phyloP scores from a whole-genome alignment of 2,797 vertebrate species.

The Phrynocephalus guinanensis region DNA sequence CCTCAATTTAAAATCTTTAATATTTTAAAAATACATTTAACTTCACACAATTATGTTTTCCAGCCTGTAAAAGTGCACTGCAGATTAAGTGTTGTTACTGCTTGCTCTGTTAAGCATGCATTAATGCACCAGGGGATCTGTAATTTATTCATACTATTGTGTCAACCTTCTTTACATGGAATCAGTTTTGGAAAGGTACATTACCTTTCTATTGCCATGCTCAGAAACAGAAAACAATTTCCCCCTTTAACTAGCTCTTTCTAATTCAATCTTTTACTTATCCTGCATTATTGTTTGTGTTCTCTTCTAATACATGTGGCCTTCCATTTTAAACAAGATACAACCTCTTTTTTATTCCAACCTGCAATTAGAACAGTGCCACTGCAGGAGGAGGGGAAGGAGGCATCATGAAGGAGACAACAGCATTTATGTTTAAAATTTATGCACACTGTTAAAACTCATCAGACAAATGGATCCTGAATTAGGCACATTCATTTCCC shows the following conservation, averaged over 20 bases:
- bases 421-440: slow-evolving; percentile 9
- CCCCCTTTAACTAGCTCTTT: slow-evolving; percentile 22
- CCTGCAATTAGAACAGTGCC: not conserved
- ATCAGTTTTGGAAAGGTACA: slow-evolving; percentile 65
- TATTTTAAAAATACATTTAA: slow-evolving; percentile 61
- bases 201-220: slow-evolving; percentile 52
- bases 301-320: not conserved
- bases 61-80: slow-evolving; percentile 58
- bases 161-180: slow-evolving; percentile 71
- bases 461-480: not conserved
- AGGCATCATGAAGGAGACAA: not conserved
- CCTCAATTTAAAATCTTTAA: slow-evolving; percentile 52
- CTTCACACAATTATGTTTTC: slow-evolving; percentile 59
- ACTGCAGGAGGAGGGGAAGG: not conserved
- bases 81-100: slow-evolving; percentile 60
- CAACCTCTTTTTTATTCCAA: not conserved
- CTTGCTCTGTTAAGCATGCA: slow-evolving; percentile 73
- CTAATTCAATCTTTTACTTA: slow-evolving; percentile 14
- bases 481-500: not conserved
- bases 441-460: slow-evolving; percentile 4
- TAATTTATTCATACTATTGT: slow-evolving; percentile 76
- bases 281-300: slow-evolving; percentile 3
- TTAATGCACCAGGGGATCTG: slow-evolving; percentile 63
- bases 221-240: slow-evolving; percentile 54
- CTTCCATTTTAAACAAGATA: slow-evolving; percentile 2